These are phyloP conservation scores for Serripes groenlandicus DNA, from an alignment of 2,888 invertebrate genomes.

Conservation along the genomic window DNA sequence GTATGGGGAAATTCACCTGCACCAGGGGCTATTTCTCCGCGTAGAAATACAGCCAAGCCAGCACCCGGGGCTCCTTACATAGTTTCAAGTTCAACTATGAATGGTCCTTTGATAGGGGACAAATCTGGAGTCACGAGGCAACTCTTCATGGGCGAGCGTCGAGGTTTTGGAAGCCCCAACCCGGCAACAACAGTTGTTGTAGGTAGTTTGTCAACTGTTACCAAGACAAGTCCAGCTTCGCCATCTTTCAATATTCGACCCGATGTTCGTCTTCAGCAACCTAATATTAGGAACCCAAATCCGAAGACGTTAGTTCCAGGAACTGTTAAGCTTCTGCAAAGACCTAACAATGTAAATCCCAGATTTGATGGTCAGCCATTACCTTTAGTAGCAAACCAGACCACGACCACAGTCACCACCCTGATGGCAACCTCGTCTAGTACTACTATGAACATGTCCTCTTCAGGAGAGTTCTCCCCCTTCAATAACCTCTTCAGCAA, in stretches of 20 bases:
- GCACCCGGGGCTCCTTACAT: slow-evolving; percentile 60
- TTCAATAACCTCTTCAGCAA: slow-evolving; percentile 93
- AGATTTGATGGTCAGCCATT: slow-evolving; percentile 78
- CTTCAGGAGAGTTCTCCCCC: slow-evolving; percentile 93
- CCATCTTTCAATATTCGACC: slow-evolving; percentile 68
- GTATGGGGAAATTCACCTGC: slow-evolving; percentile 69
- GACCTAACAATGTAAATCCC: slow-evolving; percentile 59
- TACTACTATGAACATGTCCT: slow-evolving; percentile 57
- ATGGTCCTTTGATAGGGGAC: slow-evolving; percentile 67
- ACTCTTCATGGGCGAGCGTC: slow-evolving; percentile 81
- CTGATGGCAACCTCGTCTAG: slow-evolving; percentile 53
- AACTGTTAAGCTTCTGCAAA: slow-evolving; percentile 69
- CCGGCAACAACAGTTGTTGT: slow-evolving; percentile 65
- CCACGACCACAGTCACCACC: slow-evolving; percentile 58
- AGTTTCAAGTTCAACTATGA: slow-evolving; percentile 70
- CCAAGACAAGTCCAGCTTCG: slow-evolving; percentile 69
- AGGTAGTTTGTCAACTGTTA: slow-evolving; percentile 64
- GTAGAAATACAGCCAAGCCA: slow-evolving; percentile 58
- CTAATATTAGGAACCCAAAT: slow-evolving; percentile 33
- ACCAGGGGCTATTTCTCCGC: slow-evolving; percentile 61
- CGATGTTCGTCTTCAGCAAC: slow-evolving; percentile 45
- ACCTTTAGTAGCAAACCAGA: slow-evolving; percentile 77
- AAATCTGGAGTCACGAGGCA: slow-evolving; percentile 81
- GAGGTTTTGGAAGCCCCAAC: slow-evolving; percentile 69
- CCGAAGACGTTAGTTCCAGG: slow-evolving; percentile 61